Base-by-base conservation (phyloP, 2,888 invertebrate genomes). In the Lasioglossum pauxillum region DNA sequence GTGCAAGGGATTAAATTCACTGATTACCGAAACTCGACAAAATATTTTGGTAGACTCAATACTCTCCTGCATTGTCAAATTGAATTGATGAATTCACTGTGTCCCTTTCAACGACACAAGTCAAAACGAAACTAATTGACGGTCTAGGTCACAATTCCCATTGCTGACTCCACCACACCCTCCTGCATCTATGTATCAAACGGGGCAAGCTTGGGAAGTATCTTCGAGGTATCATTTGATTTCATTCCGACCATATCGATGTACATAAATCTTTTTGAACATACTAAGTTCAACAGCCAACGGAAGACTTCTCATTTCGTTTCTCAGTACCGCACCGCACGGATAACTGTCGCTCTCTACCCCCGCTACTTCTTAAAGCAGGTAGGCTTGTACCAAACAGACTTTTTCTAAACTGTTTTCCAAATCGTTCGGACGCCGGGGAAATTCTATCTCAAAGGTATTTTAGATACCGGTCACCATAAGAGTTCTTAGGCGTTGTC, bases 231-330 rank as follows among this genome's bases (percentile, higher is more conserved):
- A 38, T 38, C 35, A 35, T 71, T n/a, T 23, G 1, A 35, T 23
- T 49, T 49, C 35, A 35, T 74, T 53, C 35, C 23, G 23, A 49
- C 35, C 31, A 31, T 49, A 49, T 74, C 12, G 49, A 1, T 35
- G 49, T 49, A 35, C 49, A 49, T n/a, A 5, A 53, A 49, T 49
- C 0, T 53, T 49, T 49, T 8, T 12, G 49, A 49, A 19, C 69
- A 19, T 23, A n/a, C 4, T 41, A 71, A n/a, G 38, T 16, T 46
- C 19, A n/a, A 19, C 27, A 27, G n/a, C 19, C 69, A 46, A 27
- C 14, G 60, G 41, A 57, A 82, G 78, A 82, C 35, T 49, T 49
- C 31, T 64, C 31, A 64, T 31, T 31, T 64, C 31, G 27, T 64
- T 64, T 31, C 31, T 31, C 8, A 16, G 16, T 31, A 5, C 16